Evolutionary conservation across 2,797 vertebrate species (phyloP).

Genomic region (Chromobotia macracanthus): DNA sequence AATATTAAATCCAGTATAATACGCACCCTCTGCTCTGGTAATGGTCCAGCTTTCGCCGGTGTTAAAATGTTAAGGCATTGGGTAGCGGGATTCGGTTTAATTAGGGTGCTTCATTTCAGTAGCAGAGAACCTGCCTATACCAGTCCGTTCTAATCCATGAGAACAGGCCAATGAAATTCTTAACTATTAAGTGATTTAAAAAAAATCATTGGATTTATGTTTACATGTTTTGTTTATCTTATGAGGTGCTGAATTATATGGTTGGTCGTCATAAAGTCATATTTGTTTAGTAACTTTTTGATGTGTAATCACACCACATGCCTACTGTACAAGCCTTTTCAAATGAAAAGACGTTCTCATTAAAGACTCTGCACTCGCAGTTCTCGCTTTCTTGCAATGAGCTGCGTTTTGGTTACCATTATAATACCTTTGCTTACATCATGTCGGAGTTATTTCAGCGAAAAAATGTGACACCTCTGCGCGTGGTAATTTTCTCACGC

Average conservation of each 20-base stretch:
- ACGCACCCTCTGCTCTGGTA: slow-evolving; percentile 63
- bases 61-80: slow-evolving; percentile 55
- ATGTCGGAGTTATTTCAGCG: background rate
- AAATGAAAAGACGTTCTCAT: background rate
- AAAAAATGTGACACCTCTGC: background rate
- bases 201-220: background rate
- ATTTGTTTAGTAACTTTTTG: background rate
- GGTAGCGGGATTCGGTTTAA: slow-evolving; percentile 53
- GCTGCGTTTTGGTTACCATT: background rate
- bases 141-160: slow-evolving; percentile 22
- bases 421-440: background rate
- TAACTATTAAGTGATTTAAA: background rate
- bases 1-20: slow-evolving; percentile 71
- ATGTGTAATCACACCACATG: background rate
- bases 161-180: slow-evolving; percentile 10
- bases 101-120: slow-evolving; percentile 54
- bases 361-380: background rate
- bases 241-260: background rate
- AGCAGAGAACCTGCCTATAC: slow-evolving; percentile 28
- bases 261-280: background rate
- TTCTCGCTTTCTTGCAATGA: background rate
- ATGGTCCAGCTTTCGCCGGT: slow-evolving; percentile 52
- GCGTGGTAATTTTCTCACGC: too few species aligned
- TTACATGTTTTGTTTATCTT: background rate
- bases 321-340: background rate